Evolutionary conservation across 1,140 invertebrate genomes (phyloP), one percentile per base, ranked within the genome.

Genomic region (Orchesella cincta): DNA sequence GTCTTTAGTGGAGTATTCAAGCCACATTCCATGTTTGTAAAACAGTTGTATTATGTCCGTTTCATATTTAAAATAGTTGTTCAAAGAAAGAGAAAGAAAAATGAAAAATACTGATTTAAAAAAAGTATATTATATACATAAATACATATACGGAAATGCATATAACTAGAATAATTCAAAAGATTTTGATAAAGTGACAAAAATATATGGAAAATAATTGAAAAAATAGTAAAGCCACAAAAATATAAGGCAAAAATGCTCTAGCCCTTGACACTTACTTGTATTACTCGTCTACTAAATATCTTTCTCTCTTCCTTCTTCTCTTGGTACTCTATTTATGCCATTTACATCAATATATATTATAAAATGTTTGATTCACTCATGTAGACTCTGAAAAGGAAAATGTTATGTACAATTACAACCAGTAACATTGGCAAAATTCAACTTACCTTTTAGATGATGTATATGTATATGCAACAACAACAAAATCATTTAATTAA

Each of bases 141-240:
- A 18, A 33, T 57, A 57, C 54, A n/a, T 57, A 57, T 46, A 57
- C 12, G 54, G 23, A 57, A 14, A 57, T 57, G 18, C 18, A 46
- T n/a, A n/a, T n/a, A n/a, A n/a, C 20, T 57, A 12, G 62, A 12
- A 67, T 67, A 67, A 67, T 29, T 67, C 28, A 67, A n/a, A 29
- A 33, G 62, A 67, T 67, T 67, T 67, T 67, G 62, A 67, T 67
- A 67, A 67, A 31, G 62, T 67, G 62, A 67, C 62, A 67, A 31
- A 67, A 29, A 67, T 67, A 67, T 33, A 67, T 33, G 62, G 62
- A 33, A 31, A 33, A 67, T 1, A 67, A 33, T 12, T 31, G 31
- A 23, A 67, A 33, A 67, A 67, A 57, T 31, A 67, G 62, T 33
- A 67, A 29, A 67, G 31, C 26, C 62, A 67, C 26, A 67, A 29